A percentile compares a stretch with the other conserved stretches of the same genome.
These are phyloP conservation scores for Apotomis turbidana DNA, from an alignment of 2,888 invertebrate species.

Conservation along the genomic window DNA sequence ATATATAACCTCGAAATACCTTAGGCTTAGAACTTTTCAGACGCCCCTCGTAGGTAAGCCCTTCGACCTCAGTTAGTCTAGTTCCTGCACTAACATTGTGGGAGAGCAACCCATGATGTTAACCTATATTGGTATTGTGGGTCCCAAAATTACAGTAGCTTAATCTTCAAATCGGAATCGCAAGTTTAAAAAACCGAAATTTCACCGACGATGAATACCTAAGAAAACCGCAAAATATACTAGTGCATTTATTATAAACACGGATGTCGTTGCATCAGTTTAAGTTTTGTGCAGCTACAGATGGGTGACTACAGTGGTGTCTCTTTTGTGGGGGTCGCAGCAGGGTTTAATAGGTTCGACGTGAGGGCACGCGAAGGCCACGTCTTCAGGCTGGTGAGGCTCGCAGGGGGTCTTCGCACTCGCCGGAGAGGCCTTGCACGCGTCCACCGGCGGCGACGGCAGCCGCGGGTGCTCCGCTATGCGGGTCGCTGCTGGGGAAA, in stretches of 20 bases:
- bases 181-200: neutral
- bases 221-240: neutral
- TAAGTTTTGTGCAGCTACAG: conserved; percentile 5
- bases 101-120: no score
- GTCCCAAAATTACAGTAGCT: no score
- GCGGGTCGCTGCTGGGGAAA: conserved; percentile 70
- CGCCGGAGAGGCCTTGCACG: conserved; percentile 58
- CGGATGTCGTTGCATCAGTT: neutral
- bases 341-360: conserved; percentile 64
- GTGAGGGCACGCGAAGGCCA: conserved; percentile 70
- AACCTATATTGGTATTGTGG: no score
- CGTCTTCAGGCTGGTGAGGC: conserved; percentile 65
- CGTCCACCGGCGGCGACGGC: conserved; percentile 53
- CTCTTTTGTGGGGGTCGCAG: conserved; percentile 61
- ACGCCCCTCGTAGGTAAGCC: no score
- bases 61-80: no score
- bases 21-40: no score
- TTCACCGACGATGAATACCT: neutral
- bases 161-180: no score
- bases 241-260: conserved; percentile 25
- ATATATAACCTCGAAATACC: no score
- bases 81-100: no score
- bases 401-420: conserved; percentile 59
- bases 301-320: conserved; percentile 36
- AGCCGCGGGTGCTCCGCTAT: conserved; percentile 57